Conservation (phyloP, 53 echinoderm and acorn worm genomes). For the Arbacia lixula region DNA sequence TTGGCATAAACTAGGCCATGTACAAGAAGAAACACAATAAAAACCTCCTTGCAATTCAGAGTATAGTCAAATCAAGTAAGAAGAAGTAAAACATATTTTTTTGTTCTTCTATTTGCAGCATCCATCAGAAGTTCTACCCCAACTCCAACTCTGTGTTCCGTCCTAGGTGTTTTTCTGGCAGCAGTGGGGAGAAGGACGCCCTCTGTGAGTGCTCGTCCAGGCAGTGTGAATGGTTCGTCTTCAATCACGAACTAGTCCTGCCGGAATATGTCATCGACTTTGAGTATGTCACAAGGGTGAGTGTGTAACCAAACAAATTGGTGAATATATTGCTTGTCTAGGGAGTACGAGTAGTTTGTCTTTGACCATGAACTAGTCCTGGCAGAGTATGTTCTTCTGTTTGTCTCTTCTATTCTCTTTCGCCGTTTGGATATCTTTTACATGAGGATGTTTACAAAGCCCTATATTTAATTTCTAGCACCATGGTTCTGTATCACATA, state of each 20-base stretch:
- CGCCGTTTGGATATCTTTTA: too few relatives aligned
- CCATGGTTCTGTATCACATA: too few relatives aligned
- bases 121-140: slow-evolving; percentile 85
- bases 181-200: slow-evolving; percentile 36
- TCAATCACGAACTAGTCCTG: slow-evolving; percentile 95
- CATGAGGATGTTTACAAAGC: too few relatives aligned
- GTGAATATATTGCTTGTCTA: slow-evolving; percentile 77
- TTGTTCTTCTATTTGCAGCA: slow-evolving; percentile 48
- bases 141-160: slow-evolving; percentile 93
- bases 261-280: slow-evolving; percentile 99
- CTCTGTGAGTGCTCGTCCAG: slow-evolving; percentile 92
- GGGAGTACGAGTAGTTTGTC: slow-evolving; percentile 92
- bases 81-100: too few relatives aligned
- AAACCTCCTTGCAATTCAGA: too few relatives aligned
- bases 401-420: too few relatives aligned
- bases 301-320: not conserved
- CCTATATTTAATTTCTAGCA: too few relatives aligned
- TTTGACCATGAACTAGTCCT: slow-evolving; percentile 95
- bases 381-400: slow-evolving; percentile 86
- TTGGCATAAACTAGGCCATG: too few relatives aligned
- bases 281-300: slow-evolving; percentile 97
- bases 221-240: slow-evolving; percentile 99
- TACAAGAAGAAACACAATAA: too few relatives aligned
- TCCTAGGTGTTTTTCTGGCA: slow-evolving; percentile 72
- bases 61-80: too few relatives aligned